These are phyloP conservation scores for Endotricha flammealis DNA, from an alignment of 2,888 invertebrate species.

Conservation along the genomic window DNA sequence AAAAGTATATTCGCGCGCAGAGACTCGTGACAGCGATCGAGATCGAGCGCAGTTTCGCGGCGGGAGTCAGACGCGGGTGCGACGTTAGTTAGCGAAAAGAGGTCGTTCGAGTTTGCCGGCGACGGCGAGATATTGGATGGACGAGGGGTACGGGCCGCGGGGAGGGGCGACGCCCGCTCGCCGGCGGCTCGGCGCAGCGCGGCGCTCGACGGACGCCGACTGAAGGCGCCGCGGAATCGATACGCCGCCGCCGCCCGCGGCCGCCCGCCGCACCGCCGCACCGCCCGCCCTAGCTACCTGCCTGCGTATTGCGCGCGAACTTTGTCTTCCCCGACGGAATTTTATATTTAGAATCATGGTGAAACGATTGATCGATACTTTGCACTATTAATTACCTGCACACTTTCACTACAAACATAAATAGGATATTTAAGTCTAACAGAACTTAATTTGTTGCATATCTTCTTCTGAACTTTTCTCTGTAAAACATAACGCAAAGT, in stretches of 20 bases:
- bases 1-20: slow-evolving; percentile 8
- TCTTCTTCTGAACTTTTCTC: too few species aligned
- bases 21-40: slow-evolving; percentile 18
- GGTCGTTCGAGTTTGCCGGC: slow-evolving; percentile 76
- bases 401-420: slow-evolving; percentile 50
- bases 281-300: slow-evolving; percentile 51
- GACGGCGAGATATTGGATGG: slow-evolving; percentile 53
- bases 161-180: slow-evolving; percentile 63
- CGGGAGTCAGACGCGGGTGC: slow-evolving; percentile 65
- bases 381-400: slow-evolving; percentile 67
- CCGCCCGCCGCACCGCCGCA: slow-evolving; percentile 49
- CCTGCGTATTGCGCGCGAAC: slow-evolving; percentile 77
- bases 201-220: slow-evolving; percentile 76
- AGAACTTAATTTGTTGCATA: too few species aligned
- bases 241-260: slow-evolving; percentile 62
- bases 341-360: slow-evolving; percentile 78
- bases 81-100: slow-evolving; percentile 74
- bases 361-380: slow-evolving; percentile 76
- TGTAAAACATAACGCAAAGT: too few species aligned
- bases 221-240: slow-evolving; percentile 74
- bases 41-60: slow-evolving; percentile 68
- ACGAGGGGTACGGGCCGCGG: slow-evolving; percentile 45
- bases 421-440: slow-evolving; percentile 6
- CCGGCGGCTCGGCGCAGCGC: slow-evolving; percentile 73
- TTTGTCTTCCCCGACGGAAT: slow-evolving; percentile 75